Conservation (phyloP, 2,113 vertebrate genomes). For the Scomber scombrus region DNA sequence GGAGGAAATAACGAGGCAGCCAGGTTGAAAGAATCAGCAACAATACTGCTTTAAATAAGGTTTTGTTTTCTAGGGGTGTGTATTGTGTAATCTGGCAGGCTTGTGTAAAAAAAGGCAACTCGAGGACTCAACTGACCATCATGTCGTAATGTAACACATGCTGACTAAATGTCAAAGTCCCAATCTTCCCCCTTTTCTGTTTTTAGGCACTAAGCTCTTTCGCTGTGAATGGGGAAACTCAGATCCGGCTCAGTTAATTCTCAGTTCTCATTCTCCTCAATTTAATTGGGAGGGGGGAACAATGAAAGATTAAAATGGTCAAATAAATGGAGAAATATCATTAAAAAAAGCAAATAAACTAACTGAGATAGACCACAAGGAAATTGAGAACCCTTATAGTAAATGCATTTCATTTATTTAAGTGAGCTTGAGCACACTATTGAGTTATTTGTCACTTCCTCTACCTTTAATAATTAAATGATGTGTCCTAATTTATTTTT, state of each 20-base stretch:
- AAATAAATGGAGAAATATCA: too few species aligned
- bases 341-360: too few species aligned
- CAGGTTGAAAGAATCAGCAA: too few species aligned
- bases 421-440: too few species aligned
- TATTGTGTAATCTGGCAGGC: background rate
- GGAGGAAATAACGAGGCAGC: too few species aligned
- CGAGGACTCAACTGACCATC: constrained; percentile 12
- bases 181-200: constrained; percentile 17
- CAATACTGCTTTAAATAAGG: background rate
- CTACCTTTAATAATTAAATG: too few species aligned
- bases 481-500: too few species aligned
- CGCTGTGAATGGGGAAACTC: constrained; percentile 25
- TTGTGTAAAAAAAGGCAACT: constrained; percentile 17
- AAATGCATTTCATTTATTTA: too few species aligned
- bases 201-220: constrained; percentile 56
- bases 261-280: constrained; percentile 4
- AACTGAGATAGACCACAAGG: too few species aligned
- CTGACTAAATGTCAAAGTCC: constrained; percentile 24
- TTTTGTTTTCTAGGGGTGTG: background rate
- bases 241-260: constrained; percentile 32
- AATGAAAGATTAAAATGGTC: background rate
- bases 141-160: constrained; percentile 35
- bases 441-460: too few species aligned
- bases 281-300: background rate
- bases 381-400: too few species aligned